These are phyloP conservation scores for Bombus waltoni DNA, from an alignment of 1,140 invertebrate genomes.

Conservation along the genomic window DNA sequence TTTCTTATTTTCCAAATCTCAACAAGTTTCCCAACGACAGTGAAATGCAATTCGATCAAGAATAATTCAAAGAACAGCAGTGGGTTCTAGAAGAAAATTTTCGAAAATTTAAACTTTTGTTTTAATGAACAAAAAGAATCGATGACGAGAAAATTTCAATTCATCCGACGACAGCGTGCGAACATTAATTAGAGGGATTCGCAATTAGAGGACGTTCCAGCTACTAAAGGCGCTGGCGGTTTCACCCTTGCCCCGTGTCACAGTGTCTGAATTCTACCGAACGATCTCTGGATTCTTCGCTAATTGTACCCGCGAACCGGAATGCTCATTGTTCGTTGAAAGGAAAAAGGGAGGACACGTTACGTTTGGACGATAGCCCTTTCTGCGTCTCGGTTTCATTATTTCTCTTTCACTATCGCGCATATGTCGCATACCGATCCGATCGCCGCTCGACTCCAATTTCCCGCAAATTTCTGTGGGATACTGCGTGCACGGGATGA, in stretches of 20 bases:
- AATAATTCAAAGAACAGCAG: too few species aligned
- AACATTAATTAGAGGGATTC: background rate
- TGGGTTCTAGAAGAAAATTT: too few species aligned
- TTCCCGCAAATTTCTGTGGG: slow-evolving; percentile 24
- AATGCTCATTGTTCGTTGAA: slow-evolving; percentile 52
- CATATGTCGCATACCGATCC: slow-evolving; percentile 50
- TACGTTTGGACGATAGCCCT: slow-evolving; percentile 20
- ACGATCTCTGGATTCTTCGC: slow-evolving; percentile 41
- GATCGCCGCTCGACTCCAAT: background rate
- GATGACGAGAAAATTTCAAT: slow-evolving; percentile 7
- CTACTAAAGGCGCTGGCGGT: background rate
- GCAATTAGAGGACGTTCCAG: slow-evolving; percentile 15
- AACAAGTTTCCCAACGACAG: too few species aligned
- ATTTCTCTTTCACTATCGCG: slow-evolving; percentile 43
- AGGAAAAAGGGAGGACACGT: slow-evolving; percentile 19
- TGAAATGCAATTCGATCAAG: too few species aligned
- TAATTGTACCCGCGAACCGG: slow-evolving; percentile 50
- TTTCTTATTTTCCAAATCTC: too few species aligned
- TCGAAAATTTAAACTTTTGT: too few species aligned
- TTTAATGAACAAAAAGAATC: background rate
- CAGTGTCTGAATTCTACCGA: slow-evolving; percentile 23
- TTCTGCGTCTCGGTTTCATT: slow-evolving; percentile 15
- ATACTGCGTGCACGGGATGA: background rate
- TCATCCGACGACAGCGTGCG: background rate
- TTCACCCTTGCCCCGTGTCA: slow-evolving; percentile 30